A percentile compares a stretch with the other conserved stretches of the same genome.
Evolutionary conservation across 2,888 invertebrate species (phyloP).

Genomic region (Toxonevra muliebris): DNA sequence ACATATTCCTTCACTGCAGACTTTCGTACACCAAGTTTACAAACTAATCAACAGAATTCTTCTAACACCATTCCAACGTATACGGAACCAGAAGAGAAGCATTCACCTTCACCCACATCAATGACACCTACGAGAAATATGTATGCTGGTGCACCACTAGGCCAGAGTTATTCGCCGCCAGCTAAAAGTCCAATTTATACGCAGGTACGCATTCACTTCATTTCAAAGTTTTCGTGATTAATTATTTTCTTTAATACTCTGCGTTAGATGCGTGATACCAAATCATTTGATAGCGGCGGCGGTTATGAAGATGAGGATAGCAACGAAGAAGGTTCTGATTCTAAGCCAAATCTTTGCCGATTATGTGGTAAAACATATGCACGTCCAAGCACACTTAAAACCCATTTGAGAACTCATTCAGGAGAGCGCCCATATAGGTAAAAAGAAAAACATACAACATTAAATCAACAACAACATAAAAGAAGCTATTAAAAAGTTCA

Average conservation of each 20-base stretch:
- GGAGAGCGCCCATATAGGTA: slow-evolving; percentile 78
- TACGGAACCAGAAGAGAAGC: slow-evolving; percentile 49
- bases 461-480: not conserved
- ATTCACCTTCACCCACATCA: slow-evolving; percentile 55
- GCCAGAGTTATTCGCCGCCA: slow-evolving; percentile 59
- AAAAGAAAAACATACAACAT: not conserved
- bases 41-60: slow-evolving; percentile 53
- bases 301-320: slow-evolving; percentile 76
- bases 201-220: slow-evolving; percentile 31
- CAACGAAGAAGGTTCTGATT: slow-evolving; percentile 66
- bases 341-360: slow-evolving; percentile 88
- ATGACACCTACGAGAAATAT: slow-evolving; percentile 59
- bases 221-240: not conserved
- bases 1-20: slow-evolving; percentile 87
- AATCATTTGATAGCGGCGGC: slow-evolving; percentile 60
- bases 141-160: slow-evolving; percentile 59
- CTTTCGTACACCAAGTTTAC: slow-evolving; percentile 71
- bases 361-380: slow-evolving; percentile 98
- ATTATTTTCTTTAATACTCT: not conserved
- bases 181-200: slow-evolving; percentile 61
- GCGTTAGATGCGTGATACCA: slow-evolving; percentile 49
- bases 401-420: slow-evolving; percentile 94
- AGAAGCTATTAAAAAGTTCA: not conserved
- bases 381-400: slow-evolving; percentile 95
- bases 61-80: slow-evolving; percentile 67